These are phyloP conservation scores for Lymantria dispar DNA, from an alignment of 2,888 invertebrate genomes.

Conservation along the genomic window DNA sequence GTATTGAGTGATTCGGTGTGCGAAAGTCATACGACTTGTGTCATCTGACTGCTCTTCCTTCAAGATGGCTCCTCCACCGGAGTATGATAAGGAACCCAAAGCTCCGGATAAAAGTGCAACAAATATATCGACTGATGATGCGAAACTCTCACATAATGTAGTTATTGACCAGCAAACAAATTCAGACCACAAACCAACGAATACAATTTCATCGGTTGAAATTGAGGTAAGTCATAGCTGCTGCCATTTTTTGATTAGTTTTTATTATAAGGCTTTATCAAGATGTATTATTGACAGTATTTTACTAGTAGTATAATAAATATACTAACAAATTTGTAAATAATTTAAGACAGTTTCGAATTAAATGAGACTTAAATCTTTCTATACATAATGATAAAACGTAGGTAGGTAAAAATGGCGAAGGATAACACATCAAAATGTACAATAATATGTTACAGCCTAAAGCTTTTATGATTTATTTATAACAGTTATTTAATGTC, in stretches of 20 bases:
- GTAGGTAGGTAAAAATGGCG: conserved; percentile 57
- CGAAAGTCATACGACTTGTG: conserved; percentile 81
- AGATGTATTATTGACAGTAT: background rate
- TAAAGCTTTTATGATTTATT: too few relatives aligned
- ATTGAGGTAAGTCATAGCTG: conserved; percentile 72
- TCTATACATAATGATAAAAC: conserved; percentile 16
- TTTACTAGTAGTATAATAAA: background rate
- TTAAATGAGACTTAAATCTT: background rate
- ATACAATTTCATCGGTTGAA: conserved; percentile 57
- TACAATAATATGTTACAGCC: conserved; percentile 39
- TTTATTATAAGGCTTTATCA: background rate
- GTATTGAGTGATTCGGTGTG: conserved; percentile 64
- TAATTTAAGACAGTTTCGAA: background rate
- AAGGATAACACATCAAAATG: conserved; percentile 34
- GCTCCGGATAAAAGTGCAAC: conserved; percentile 86
- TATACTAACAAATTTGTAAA: background rate
- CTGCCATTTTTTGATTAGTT: conserved; percentile 50
- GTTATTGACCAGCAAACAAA: conserved; percentile 65
- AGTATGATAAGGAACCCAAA: conserved; percentile 89
- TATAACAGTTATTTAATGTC: too few relatives aligned
- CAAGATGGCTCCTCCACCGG: conserved; percentile 91
- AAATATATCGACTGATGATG: conserved; percentile 69
- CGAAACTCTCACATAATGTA: conserved; percentile 69
- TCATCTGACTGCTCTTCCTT: conserved; percentile 82
- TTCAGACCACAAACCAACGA: conserved; percentile 64